Evolutionary conservation across 2,113 vertebrate species (phyloP).

Genomic region (Gasterosteus aculeatus): DNA sequence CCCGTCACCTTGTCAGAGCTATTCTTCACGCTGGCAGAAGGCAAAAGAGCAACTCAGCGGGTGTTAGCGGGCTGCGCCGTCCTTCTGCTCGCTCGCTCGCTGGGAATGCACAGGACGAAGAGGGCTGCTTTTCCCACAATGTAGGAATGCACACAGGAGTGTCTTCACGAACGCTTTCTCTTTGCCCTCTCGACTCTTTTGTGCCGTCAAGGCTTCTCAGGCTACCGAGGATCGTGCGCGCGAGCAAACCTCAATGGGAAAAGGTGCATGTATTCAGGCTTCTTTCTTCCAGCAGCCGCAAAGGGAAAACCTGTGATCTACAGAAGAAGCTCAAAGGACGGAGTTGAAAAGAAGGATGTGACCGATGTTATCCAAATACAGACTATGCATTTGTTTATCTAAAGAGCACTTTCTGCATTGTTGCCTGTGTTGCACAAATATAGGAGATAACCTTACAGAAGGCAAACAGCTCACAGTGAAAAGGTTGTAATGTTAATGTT

Average conservation of each 20-base stretch:
- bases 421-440: not conserved
- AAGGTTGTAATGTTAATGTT: too few species aligned
- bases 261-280: not conserved
- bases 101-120: not conserved
- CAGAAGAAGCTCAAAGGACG: not conserved
- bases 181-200: not conserved
- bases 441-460: too few species aligned
- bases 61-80: conserved; percentile 17
- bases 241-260: not conserved
- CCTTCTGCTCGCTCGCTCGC: conserved; percentile 4
- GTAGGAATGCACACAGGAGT: not conserved
- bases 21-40: conserved; percentile 42
- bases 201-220: not conserved
- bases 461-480: not conserved
- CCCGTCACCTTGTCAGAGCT: conserved; percentile 53
- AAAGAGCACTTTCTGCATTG: not conserved
- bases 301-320: not conserved
- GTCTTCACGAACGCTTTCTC: not conserved
- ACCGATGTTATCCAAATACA: not conserved
- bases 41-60: conserved; percentile 47
- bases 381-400: not conserved
- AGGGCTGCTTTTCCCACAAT: not conserved
- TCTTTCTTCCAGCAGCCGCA: not conserved
- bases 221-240: not conserved
- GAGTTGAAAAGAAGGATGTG: not conserved